Evolutionary conservation across 1,140 invertebrate species (phyloP).

Genomic region (Drosophila asahinai): DNA sequence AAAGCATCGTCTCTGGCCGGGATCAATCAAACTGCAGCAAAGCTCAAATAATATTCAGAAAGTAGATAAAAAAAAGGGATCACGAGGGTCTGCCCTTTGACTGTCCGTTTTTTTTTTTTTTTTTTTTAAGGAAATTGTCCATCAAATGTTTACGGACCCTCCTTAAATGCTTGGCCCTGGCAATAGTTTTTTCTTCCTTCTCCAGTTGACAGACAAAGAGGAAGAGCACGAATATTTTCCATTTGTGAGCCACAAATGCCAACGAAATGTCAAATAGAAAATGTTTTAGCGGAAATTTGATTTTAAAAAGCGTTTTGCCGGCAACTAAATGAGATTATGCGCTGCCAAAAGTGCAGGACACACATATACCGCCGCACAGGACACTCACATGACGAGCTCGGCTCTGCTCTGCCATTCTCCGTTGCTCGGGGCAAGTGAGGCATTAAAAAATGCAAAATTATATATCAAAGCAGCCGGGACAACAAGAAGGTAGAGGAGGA

Average conservation of each 20-base stretch:
- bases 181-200: constrained; percentile 6
- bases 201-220: constrained; percentile 26
- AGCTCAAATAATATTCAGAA: constrained; percentile 62
- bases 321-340: constrained; percentile 84
- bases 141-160: constrained; percentile 15
- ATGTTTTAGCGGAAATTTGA: constrained; percentile 84
- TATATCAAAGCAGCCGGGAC: constrained; percentile 75
- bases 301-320: constrained; percentile 83
- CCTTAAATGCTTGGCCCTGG: background rate
- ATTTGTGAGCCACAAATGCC: constrained; percentile 62
- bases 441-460: constrained; percentile 84
- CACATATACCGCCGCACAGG: constrained; percentile 25
- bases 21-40: constrained; percentile 70
- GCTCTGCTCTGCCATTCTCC: background rate
- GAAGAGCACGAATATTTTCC: constrained; percentile 23
- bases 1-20: constrained; percentile 15
- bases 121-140: constrained; percentile 32
- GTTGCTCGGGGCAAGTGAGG: constrained; percentile 70
- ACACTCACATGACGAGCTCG: constrained; percentile 54
- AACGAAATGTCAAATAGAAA: constrained; percentile 72
- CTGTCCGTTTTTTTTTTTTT: background rate
- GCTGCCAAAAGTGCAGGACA: constrained; percentile 76
- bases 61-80: constrained; percentile 17
- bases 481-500: constrained; percentile 32
- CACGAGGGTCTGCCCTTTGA: constrained; percentile 17